Evolutionary conservation across 1,140 invertebrate genomes (phyloP), one percentile per base, ranked within the genome.

Genomic region (Holcopasites calliopsidis): DNA sequence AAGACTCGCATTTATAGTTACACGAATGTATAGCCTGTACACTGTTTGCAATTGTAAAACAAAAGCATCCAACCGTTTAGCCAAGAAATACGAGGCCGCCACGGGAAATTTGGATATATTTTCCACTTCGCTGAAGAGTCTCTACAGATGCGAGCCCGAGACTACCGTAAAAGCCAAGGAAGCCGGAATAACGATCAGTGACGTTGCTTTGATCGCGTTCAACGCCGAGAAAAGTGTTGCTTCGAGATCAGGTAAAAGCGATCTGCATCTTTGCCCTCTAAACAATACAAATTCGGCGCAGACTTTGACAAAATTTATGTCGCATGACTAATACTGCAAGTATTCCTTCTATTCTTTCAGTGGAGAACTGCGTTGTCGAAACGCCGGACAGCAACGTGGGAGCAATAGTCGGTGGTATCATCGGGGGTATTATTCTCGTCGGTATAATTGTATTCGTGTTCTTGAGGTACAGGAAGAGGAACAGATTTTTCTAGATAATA

Each of bases 161-260:
- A 33, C 1, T 0, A 2, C 13, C 0, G 0, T 52, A 0, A 16
- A 8, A 1, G 33, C 2, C 0, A 0, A 26, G 1, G 0, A n/a
- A 0, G 1, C 26, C 7, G 11, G 61, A 70, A 6, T 66, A 13
- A 23, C n/a, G 4, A 61, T 86, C 26, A 58, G 1, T 1, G 33
- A 82, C 10, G 66, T 79, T 7, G 33, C 61, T 10, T 42, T 87
- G 26, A 83, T 84, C 11, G 80, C 80, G 13, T 85, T 81, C 57
- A 84, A 85, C n/a, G 40, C 21, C 1, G 28, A 74, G 3, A 0
- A 26, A 0, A 33, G 40, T 8, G 16, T 66, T 3, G 18, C 72
- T 0, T 11, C 35, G 3, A 68, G 21, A 55, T 42, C 65, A 62
- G 77, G 85, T 85, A 75, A 72, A 55, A 8, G n/a, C 8, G 40